Evolutionary conservation across 2,797 vertebrate species (phyloP).

Genomic region (Sebastes hubbsi): DNA sequence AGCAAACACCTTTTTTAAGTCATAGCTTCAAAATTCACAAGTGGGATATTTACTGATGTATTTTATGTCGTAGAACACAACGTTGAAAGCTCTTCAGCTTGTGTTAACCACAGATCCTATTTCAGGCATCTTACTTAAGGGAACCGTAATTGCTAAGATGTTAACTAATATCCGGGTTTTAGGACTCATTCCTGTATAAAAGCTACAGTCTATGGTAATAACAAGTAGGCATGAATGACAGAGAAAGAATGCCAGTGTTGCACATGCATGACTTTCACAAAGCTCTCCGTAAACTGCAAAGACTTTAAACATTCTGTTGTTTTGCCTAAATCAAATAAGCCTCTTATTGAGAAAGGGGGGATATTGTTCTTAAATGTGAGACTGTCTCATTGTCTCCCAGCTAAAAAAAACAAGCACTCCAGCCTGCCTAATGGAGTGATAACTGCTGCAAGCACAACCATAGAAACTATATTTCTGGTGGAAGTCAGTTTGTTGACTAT

Average conservation of each 20-base stretch:
- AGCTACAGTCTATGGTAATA: background rate
- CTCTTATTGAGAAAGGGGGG: background rate
- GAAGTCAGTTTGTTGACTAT: background rate
- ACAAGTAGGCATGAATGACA: background rate
- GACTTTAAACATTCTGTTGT: background rate
- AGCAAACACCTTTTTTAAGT: too few species aligned
- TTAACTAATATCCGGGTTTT: too few species aligned
- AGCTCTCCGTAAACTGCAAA: background rate
- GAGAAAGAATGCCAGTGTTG: background rate
- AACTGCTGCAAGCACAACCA: constrained; percentile 29
- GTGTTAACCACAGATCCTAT: too few species aligned
- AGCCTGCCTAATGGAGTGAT: constrained; percentile 18
- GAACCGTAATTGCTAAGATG: too few species aligned
- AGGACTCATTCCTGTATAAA: too few species aligned
- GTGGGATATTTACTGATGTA: too few species aligned
- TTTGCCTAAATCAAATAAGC: constrained; percentile 9
- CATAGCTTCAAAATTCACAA: too few species aligned
- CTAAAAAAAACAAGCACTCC: background rate
- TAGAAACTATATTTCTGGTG: background rate
- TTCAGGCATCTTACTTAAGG: too few species aligned
- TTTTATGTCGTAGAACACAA: too few species aligned
- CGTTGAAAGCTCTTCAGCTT: too few species aligned
- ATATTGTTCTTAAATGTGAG: constrained; percentile 17
- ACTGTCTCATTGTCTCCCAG: constrained; percentile 7
- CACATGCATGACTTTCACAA: background rate